phyloP scores from a whole-genome alignment of 1,140 invertebrate genomes.

The Aphidius gifuensis region DNA sequence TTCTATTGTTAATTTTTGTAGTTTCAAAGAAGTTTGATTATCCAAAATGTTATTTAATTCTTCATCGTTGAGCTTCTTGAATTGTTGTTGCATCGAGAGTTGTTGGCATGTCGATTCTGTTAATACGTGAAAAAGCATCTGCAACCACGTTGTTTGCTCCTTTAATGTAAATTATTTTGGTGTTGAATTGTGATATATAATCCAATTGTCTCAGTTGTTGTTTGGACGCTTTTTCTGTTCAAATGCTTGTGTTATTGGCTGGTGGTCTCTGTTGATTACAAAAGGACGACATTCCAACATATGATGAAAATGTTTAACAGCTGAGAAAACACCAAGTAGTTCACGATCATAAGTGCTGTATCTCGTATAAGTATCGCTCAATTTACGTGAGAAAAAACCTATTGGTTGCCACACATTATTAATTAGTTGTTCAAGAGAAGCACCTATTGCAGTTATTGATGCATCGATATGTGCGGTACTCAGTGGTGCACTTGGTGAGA shows the following conservation, averaged over 20 bases:
- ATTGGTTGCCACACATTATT: constrained; percentile 27
- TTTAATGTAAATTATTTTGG: constrained; percentile 32
- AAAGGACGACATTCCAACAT: constrained; percentile 6
- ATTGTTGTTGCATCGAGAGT: constrained; percentile 23
- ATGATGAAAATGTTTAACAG: constrained; percentile 25
- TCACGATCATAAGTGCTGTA: constrained; percentile 34
- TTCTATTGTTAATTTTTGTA: constrained; percentile 19
- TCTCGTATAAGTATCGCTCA: constrained; percentile 20
- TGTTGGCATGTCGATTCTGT: constrained; percentile 12
- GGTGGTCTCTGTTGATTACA: constrained; percentile 27
- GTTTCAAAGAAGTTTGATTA: constrained; percentile 13
- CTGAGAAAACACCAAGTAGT: constrained; percentile 32
- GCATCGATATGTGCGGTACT: constrained; percentile 8
- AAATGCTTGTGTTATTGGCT: constrained; percentile 30
- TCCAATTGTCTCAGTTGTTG: constrained; percentile 28
- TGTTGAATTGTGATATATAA: constrained; percentile 34
- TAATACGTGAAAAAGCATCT: constrained; percentile 33
- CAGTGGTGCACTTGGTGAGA: constrained; percentile 2
- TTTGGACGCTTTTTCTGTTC: constrained; percentile 15
- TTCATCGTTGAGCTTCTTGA: constrained; percentile 24
- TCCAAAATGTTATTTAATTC: constrained; percentile 23
- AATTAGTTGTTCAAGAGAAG: constrained; percentile 21
- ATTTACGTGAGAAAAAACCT: constrained; percentile 34
- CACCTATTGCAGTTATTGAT: constrained; percentile 22
- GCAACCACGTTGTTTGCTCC: constrained; percentile 36